Conservation (phyloP, 2,888 invertebrate species). For the Acanthosepion lycidas region DNA sequence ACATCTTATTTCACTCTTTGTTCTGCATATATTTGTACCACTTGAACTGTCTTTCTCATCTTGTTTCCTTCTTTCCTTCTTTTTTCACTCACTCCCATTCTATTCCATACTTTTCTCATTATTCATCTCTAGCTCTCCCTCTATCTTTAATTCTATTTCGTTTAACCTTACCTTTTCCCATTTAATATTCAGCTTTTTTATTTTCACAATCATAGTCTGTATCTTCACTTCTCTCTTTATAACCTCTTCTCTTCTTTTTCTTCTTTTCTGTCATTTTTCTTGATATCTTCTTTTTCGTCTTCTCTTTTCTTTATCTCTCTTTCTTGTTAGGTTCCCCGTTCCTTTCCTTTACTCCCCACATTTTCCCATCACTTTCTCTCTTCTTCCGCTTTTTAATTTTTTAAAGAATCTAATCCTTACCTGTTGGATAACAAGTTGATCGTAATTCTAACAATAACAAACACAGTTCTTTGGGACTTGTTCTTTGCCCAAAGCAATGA, state of each 20-base stretch:
- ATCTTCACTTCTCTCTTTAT: neutral
- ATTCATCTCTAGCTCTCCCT: neutral
- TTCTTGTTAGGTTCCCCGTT: neutral
- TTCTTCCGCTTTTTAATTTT: neutral
- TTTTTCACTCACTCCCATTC: neutral
- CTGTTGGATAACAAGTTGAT: constrained; percentile 33
- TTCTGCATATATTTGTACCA: neutral
- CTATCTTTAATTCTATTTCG: neutral
- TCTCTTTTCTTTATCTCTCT: neutral
- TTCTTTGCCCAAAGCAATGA: constrained; percentile 14
- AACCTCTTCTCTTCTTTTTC: neutral
- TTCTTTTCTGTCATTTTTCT: neutral
- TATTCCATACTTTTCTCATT: neutral
- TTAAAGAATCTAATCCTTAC: neutral
- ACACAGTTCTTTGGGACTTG: neutral
- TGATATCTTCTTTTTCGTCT: neutral
- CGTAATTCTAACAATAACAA: neutral
- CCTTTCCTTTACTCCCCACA: neutral
- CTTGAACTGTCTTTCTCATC: neutral
- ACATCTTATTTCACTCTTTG: neutral
- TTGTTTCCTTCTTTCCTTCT: neutral
- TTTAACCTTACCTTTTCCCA: neutral
- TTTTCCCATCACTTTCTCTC: too few species aligned
- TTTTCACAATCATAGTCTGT: neutral
- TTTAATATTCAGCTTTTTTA: neutral